Evolutionary conservation across 2,888 invertebrate genomes (phyloP), one percentile per base, ranked within the genome.

Genomic region (Pocota personata): DNA sequence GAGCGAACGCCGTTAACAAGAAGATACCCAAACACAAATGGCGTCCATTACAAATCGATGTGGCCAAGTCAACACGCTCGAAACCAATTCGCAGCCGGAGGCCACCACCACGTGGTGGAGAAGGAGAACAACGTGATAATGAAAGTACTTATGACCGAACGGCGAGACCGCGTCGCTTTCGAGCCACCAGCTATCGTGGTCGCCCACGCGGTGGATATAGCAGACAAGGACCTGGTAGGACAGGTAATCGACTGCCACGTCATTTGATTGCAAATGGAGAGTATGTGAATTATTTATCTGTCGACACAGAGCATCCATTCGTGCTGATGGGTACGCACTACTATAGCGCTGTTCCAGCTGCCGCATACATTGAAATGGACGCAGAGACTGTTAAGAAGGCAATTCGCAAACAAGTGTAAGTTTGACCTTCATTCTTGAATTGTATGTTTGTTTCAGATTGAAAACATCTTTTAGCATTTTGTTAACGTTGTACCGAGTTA

Each of bases 321-420:
- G 91, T 92, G 66, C 90, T 92, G 75, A 91, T 92, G 92, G 92
- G 92, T 87, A 92, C 92, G 21, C 92, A 92, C 86, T 92, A 92
- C 84, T 92, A 92, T 88, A 92, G 91, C 82, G 90, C 92, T 55
- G 90, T 92, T 75, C 91, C 92, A 67, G 89, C 91, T 77, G 89
- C 91, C 73, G 86, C 87, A 21, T 92, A 90, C 82, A 91, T 92
- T 83, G 92, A 91, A 89, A 90, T 92, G 91, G 92, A 92, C 88
- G 90, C 92, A 55, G 87, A 93, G 3, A 95, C 96, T 82, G 93
- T 97, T 10, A 97, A 96, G 93, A 97, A 97, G 87, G 95, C 96
- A 88, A 96, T 98, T 88, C 96, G 95, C 92, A 97, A 97, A 90
- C 98, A 98, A 93, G 97, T 98, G 97, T 98, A 93, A 96, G 96